Base-by-base conservation (phyloP, 1,140 invertebrate genomes). In the Caenorhabditis tropicalis region DNA sequence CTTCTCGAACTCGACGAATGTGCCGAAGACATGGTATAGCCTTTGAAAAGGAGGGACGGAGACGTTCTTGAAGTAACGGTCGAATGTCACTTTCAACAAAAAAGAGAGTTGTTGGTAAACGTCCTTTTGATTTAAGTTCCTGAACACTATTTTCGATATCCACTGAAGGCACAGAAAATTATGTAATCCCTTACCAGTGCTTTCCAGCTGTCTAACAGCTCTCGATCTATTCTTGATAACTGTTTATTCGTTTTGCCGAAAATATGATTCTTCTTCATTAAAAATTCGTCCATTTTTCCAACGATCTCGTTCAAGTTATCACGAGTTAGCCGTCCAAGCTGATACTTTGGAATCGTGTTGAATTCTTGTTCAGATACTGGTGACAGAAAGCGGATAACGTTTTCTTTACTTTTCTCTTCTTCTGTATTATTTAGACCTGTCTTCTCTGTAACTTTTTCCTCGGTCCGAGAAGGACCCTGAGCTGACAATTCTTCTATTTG, bases 231-330 rank as follows among this genome's bases (percentile, higher is more conserved):
- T 46, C 36, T 74, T 10, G 65, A 43, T 9, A 74, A 7, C 29
- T 74, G 65, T 19, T 46, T 74, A 24, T 74, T 74, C 4, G 33
- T 43, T 27, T 74, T 74, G 9, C n/a, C 36, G 5, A 74, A n/a
- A 19, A 74, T 74, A 24, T 43, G 15, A n/a, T 31, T 74, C 36
- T 74, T 74, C 43, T 74, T 74, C 29, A 31, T 43, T n/a, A 74
- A n/a, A n/a, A 74, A 74, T 24, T 74, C 65, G 43, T 74, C 65
- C 65, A 74, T 74, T 74, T 74, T 74, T 21, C 36, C n/a, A 12
- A 74, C 65, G 10, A 74, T 74, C 43, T 74, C 65, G 24, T 74
- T 74, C 33, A 74, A 27, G 12, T 33, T 74, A 19, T 74, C 65
- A 29, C 33, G 29, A 19, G 65, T 74, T 46, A 74, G 10, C n/a